These are phyloP conservation scores for Chrysopilus asiliformis DNA, from an alignment of 2,888 invertebrate species.

Conservation along the genomic window DNA sequence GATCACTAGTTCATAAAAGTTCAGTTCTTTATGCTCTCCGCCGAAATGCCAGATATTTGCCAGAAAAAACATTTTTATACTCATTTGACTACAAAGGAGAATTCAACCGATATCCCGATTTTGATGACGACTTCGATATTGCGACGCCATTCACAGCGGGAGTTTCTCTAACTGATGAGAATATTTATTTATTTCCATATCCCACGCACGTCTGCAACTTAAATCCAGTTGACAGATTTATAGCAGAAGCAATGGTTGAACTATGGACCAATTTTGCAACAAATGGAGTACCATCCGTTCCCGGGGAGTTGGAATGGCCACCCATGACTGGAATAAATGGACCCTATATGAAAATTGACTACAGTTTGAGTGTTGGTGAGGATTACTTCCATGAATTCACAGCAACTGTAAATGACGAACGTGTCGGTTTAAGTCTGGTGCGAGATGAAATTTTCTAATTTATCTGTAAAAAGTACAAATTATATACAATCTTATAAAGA, in stretches of 20 bases:
- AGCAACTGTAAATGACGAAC: conserved; percentile 26
- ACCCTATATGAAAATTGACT: conserved; percentile 33
- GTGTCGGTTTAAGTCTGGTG: conserved; percentile 8
- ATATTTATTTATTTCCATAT: conserved; percentile 42
- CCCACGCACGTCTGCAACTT: conserved; percentile 27
- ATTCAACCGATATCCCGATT: conserved; percentile 33
- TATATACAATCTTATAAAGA: no score
- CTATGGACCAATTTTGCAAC: conserved; percentile 34
- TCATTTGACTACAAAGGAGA: conserved; percentile 39
- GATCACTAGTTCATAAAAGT: conserved; percentile 37
- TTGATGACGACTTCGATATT: conserved; percentile 32
- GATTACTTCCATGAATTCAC: conserved; percentile 31
- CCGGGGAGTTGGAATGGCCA: conserved; percentile 22
- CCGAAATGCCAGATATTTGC: conserved; percentile 29
- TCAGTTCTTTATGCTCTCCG: conserved; percentile 34
- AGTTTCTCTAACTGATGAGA: conserved; percentile 44
- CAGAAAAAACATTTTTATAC: conserved; percentile 36
- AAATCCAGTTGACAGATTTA: conserved; percentile 29
- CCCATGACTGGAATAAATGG: conserved; percentile 30
- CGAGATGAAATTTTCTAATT: conserved; percentile 1
- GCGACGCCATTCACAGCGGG: conserved; percentile 37
- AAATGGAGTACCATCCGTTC: conserved; percentile 28
- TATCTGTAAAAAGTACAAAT: no score
- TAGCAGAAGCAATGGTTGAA: conserved; percentile 38
- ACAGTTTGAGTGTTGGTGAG: conserved; percentile 25